These are phyloP conservation scores for Hemaris fuciformis DNA, from an alignment of 2,888 invertebrate species.

Conservation along the genomic window DNA sequence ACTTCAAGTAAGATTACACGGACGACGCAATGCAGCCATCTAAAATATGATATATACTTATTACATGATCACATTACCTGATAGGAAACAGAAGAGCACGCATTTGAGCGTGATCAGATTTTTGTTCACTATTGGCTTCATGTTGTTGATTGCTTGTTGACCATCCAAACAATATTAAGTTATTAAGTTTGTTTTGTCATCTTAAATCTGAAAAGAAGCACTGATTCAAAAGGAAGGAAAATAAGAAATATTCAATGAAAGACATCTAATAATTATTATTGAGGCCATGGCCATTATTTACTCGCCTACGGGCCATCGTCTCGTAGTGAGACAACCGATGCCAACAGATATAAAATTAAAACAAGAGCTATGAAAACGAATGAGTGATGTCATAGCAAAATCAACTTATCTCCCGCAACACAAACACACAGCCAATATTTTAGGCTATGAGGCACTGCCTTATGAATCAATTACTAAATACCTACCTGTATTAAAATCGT, in stretches of 20 bases:
- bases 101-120: constrained; percentile 90
- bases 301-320: constrained; percentile 42
- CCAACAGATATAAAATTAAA: constrained; percentile 11
- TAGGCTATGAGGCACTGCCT: background rate
- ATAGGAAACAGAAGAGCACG: constrained; percentile 90
- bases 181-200: constrained; percentile 31
- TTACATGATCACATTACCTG: constrained; percentile 79
- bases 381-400: constrained; percentile 2
- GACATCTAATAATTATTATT: constrained; percentile 45
- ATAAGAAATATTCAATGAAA: constrained; percentile 22
- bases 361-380: background rate
- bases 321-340: constrained; percentile 10
- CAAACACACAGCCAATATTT: background rate
- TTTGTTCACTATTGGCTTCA: constrained; percentile 81
- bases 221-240: constrained; percentile 13
- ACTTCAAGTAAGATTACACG: background rate
- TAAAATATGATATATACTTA: constrained; percentile 7
- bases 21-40: background rate
- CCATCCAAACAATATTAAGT: constrained; percentile 2
- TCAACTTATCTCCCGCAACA: background rate
- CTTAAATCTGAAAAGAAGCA: constrained; percentile 50
- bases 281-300: constrained; percentile 64
- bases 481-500: too few species aligned
- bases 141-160: constrained; percentile 37
- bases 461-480: too few species aligned